Conservation (phyloP, 2,797 vertebrate genomes). For the Semotilus atromaculatus region DNA sequence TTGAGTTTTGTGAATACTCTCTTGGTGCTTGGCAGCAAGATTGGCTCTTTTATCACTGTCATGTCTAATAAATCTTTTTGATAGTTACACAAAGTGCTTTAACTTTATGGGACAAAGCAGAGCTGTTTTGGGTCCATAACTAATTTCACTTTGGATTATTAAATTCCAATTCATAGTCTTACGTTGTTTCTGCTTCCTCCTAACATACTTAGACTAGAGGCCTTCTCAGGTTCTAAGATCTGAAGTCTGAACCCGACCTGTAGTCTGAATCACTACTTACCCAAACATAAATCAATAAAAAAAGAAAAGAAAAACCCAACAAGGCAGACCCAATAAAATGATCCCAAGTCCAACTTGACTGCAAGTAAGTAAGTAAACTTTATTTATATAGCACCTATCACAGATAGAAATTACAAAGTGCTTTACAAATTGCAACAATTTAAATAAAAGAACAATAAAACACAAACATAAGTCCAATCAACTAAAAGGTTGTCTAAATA, state of each 20-base stretch:
- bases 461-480: too few relatives aligned
- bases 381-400: too few relatives aligned
- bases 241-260: not conserved
- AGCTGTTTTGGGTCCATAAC: not conserved
- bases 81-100: not conserved
- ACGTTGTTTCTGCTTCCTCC: not conserved
- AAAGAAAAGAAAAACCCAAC: too few relatives aligned
- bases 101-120: not conserved
- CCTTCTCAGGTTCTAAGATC: not conserved
- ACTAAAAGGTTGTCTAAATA: too few relatives aligned
- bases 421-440: too few relatives aligned
- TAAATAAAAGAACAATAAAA: too few relatives aligned
- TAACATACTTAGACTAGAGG: not conserved
- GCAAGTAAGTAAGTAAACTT: too few relatives aligned
- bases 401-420: too few relatives aligned
- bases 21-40: conserved; percentile 17
- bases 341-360: not conserved
- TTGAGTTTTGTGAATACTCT: conserved; percentile 39
- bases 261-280: not conserved
- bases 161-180: not conserved
- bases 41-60: conserved; percentile 33
- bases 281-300: not conserved
- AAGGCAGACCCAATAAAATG: not conserved
- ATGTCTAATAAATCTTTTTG: conserved; percentile 13
- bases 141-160: not conserved